Evolutionary conservation across 2,113 vertebrate genomes (phyloP), one percentile per base, ranked within the genome.

Genomic region (Probosciger aterrimus): DNA sequence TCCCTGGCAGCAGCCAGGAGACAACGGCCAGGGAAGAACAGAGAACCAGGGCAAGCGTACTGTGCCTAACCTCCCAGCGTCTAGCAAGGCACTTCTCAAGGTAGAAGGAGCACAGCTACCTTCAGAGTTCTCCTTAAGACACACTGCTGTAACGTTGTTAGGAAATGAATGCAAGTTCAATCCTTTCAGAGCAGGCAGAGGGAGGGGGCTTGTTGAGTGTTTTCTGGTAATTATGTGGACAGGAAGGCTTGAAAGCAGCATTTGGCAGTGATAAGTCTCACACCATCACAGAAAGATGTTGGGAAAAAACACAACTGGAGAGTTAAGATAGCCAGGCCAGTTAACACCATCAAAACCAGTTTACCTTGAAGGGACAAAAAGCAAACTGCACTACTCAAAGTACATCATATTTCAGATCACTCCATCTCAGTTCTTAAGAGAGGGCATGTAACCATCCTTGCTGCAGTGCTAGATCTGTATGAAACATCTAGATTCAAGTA

Each of bases 161-260:
- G 52, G 75, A 46, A 94, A 13, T 3, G 17, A 84, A 79, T 7
- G n/a, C n/a, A 62, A 88, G 73, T n/a, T 33, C 41, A 15, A 11
- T 53, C 46, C 69, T 77, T 53, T 27, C 59, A 81, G 53, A 82
- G 23, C 0, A 1, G 31, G 37, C 46, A 71, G 50, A 64, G 37
- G 16, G 9, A 79, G 7, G 57, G 23, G 60, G 37, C 16, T 85
- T 10, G 1, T 1, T 8, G 49, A 59, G 43, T 22, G 33, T n/a
- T 82, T 90, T 77, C 75, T 55, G 41, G 49, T 14, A 39, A 81
- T 37, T 62, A 81, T 67, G 63, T 57, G 71, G 59, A 63, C 53
- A 95, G 41, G 70, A 91, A 85, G 53, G n/a, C 49, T 73, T 94
- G 71, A 69, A 90, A 90, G 79, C 52, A 88, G 82, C 17, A 2